phyloP scores from a whole-genome alignment of 2,113 vertebrate species.

The Notiomystis cincta region DNA sequence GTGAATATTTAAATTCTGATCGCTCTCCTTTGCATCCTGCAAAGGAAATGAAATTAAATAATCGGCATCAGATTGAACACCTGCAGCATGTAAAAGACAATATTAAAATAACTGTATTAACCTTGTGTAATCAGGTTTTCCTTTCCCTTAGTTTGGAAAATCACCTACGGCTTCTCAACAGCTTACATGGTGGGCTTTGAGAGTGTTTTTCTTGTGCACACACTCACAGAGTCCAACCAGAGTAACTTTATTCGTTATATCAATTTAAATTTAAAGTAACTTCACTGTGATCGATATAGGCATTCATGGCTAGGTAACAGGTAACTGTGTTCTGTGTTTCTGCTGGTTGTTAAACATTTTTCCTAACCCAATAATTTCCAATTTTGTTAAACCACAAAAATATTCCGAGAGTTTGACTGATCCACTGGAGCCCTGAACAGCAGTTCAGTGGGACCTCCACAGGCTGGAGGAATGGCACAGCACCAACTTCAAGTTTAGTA shows the following conservation, averaged over 20 bases:
- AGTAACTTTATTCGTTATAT: not conserved
- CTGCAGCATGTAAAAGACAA: not conserved
- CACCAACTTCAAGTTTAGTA: no score
- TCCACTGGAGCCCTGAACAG: no score
- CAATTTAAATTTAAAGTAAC: not conserved
- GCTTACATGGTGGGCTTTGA: not conserved
- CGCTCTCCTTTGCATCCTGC: accelerated
- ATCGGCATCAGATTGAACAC: not conserved
- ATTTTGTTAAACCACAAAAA: no score
- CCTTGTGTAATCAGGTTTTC: not conserved
- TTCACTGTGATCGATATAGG: no score
- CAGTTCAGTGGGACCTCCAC: no score
- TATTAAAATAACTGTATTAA: not conserved
- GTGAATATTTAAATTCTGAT: not conserved
- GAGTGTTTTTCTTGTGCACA: not conserved
- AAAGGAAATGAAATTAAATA: not conserved
- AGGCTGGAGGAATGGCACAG: no score
- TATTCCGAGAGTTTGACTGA: no score
- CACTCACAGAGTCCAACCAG: not conserved
- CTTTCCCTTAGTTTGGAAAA: not conserved
- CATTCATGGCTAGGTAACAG: no score
- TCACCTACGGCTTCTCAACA: not conserved
- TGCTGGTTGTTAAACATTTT: no score
- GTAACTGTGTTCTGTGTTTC: no score
- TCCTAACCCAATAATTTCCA: no score